Evolutionary conservation across 2,797 vertebrate species (phyloP), one percentile per base, ranked within the genome.

Genomic region (Zenarchopterus dispar): DNA sequence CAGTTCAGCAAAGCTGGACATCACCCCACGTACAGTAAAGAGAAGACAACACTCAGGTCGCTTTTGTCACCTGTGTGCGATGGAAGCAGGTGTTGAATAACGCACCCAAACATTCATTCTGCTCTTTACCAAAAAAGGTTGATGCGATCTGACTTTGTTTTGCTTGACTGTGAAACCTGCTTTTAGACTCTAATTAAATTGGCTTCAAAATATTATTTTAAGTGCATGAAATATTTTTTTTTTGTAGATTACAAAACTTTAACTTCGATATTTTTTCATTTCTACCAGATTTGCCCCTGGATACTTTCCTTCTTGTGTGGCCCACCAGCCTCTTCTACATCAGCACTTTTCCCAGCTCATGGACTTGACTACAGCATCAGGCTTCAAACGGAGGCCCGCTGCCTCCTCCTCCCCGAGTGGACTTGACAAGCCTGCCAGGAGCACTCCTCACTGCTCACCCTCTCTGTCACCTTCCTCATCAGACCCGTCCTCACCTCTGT

Each of bases 401-500:
- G 70, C 76, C 49, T 66, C 84, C 45, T 88, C 81, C 56, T 75
- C 84, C 4, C 61, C 87, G 21, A 53, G 65, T 64, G 80, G 77
- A 59, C 54, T 74, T 36, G 75, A 73, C 65, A 75, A 91, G 63
- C 72, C 81, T 24, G 23, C 81, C 52, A 88, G 86, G 78, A 93
- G 90, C 78, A 85, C 88, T 59, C 74, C 75, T 19, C 77, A 70
- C 28, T 63, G 78, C 77, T 88, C 92, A 1, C 88, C 89, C 13
- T 90, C 87, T 5, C 82, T 84, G 39, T 91, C 89, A 24, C 71
- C 75, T 1, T 92, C 91, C 6, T 93, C 89, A 2, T 92, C 92
- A 23, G 67, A 75, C 22, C 84, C 75, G 0, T 92, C 91, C 2
- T 93, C 92, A 3, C 89, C 87, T 0, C 67, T 80, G 24, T 91